phyloP scores from a whole-genome alignment of 2,888 invertebrate species.

The Leptinotarsa peninsularis region DNA sequence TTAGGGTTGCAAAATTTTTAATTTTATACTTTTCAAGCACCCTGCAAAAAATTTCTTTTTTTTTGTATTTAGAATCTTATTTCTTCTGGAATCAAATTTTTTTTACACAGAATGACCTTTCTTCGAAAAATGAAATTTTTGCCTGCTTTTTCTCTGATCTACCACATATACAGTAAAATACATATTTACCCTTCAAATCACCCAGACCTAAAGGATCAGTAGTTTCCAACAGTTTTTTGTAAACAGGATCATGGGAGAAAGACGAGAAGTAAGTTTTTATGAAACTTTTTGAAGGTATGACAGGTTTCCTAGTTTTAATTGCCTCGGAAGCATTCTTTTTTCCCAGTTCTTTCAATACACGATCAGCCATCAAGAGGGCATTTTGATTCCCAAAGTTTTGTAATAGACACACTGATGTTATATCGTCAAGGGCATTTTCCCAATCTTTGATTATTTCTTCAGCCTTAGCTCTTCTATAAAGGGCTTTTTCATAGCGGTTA shows the following conservation, averaged over 20 bases:
- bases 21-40: too few species aligned
- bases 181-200: constrained; percentile 57
- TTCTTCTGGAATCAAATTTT: too few species aligned
- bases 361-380: constrained; percentile 86
- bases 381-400: constrained; percentile 88
- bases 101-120: too few species aligned
- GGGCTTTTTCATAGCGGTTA: constrained; percentile 88
- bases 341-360: constrained; percentile 87
- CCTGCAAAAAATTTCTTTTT: too few species aligned
- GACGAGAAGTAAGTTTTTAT: constrained; percentile 89
- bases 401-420: constrained; percentile 91
- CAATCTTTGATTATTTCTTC: constrained; percentile 85
- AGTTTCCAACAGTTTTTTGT: constrained; percentile 67
- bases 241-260: constrained; percentile 88
- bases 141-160: too few species aligned
- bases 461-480: constrained; percentile 84
- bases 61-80: too few species aligned
- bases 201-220: constrained; percentile 58
- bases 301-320: constrained; percentile 75
- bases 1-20: too few species aligned
- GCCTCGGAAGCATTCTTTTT: constrained; percentile 81
- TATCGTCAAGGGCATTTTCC: constrained; percentile 87
- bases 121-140: too few species aligned
- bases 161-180: too few species aligned
- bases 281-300: constrained; percentile 88